Base-by-base conservation (phyloP, 2,888 invertebrate genomes). In the Gryllus longicercus region DNA sequence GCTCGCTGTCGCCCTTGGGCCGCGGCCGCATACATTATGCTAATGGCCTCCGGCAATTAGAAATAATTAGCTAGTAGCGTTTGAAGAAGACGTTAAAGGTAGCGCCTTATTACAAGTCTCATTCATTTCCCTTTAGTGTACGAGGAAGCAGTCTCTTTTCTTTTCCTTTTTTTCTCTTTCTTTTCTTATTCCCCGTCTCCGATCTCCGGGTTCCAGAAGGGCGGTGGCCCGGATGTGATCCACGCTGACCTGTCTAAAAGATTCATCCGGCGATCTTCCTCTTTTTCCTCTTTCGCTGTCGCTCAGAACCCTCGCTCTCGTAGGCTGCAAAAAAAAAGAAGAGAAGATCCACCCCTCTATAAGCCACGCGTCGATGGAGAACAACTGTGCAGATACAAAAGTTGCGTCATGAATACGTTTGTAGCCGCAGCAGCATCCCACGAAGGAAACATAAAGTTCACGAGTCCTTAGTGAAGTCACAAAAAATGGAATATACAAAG, bases 11-110 rank as follows among this genome's bases (percentile, higher is more conserved):
- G 63, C 63, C 63, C 63, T 63, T 63, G 63, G 63, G 63, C 63
- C 16, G 16, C 63, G 16, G n/a, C n/a, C 63, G 63, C 63, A 11
- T 63, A 63, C 63, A 63, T 63, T 63, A 63, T 63, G 63, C 63
- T 63, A 63, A 63, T 63, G 63, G 63, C 63, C 63, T 63, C 63
- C 63, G 63, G 63, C 63, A 63, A 63, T 63, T 63, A 63, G 63
- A 63, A 63, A 63, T 63, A 63, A 63, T 63, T 63, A 63, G 63
- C 63, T 63, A n/a, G 63, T 63, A 16, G 63, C 63, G 63, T 63
- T 63, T 63, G 63, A 63, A 63, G 63, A 63, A 63, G 63, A 63
- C 63, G 63, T 63, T 63, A 63, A 63, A 63, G 63, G 63, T 63
- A 63, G 63, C 63, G 63, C 63, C 63, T 63, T 63, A 63, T 63